Evolutionary conservation across 2,888 invertebrate species (phyloP).

Genomic region (Didymodactylos carnosus): DNA sequence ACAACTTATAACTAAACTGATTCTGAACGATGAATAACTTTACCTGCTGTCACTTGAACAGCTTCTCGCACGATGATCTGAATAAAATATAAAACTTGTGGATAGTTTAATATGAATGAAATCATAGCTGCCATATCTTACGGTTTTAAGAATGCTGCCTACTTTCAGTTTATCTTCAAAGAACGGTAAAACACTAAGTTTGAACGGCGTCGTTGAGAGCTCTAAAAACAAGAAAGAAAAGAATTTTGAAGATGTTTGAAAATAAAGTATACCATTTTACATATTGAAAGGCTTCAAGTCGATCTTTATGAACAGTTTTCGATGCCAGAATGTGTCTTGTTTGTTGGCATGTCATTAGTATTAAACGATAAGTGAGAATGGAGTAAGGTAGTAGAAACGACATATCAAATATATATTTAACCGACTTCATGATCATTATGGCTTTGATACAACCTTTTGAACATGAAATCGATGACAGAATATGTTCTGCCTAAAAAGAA

Average conservation of each 20-base stretch:
- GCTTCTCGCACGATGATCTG: conserved; percentile 4
- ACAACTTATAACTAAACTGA: no score
- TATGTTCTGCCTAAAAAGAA: conserved; percentile 22
- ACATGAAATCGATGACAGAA: conserved; percentile 25
- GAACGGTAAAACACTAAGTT: conserved; percentile 28
- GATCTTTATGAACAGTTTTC: conserved; percentile 29
- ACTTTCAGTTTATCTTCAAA: conserved; percentile 27
- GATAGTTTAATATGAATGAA: no score
- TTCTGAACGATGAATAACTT: no score
- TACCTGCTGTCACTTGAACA: conserved; percentile 9
- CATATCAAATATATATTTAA: conserved; percentile 19
- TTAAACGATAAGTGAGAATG: no score
- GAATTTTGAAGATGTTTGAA: neutral
- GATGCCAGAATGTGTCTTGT: conserved; percentile 27
- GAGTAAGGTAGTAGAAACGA: no score
- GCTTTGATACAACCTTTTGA: conserved; percentile 28
- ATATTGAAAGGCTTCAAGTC: conserved; percentile 27
- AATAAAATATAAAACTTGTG: neutral
- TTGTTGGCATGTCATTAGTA: conserved; percentile 30
- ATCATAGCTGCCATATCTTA: no score
- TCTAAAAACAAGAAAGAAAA: conserved; percentile 20
- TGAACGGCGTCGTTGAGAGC: conserved; percentile 26
- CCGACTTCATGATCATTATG: conserved; percentile 28
- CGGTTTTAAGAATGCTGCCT: no score
- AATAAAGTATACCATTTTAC: conserved; percentile 31